Conservation (phyloP, 2,113 vertebrate genomes). For the Pleuronectes platessa region DNA sequence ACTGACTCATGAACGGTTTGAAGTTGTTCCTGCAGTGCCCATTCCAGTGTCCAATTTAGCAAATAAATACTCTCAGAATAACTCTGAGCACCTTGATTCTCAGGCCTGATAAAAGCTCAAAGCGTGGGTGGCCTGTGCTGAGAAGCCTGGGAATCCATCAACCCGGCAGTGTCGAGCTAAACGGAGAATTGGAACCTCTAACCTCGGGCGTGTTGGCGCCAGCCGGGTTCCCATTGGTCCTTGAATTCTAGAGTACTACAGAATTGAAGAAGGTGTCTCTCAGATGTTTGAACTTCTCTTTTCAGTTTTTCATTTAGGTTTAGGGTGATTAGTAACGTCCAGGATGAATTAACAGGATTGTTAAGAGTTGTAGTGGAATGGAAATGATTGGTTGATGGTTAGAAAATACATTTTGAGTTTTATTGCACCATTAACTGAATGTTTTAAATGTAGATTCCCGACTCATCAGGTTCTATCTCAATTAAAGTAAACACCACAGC, state of each 20-base stretch:
- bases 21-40: background rate
- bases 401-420: background rate
- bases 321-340: no score
- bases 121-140: slow-evolving; percentile 30
- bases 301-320: no score
- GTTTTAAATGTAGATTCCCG: no score
- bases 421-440: no score
- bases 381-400: background rate
- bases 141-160: slow-evolving; percentile 37
- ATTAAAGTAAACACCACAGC: no score
- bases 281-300: background rate
- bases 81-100: slow-evolving; percentile 15
- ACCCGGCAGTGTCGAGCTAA: slow-evolving; percentile 9
- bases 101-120: background rate
- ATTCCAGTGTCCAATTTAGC: background rate
- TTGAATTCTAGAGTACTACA: slow-evolving; percentile 11
- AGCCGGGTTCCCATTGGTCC: slow-evolving; percentile 8
- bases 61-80: slow-evolving; percentile 35
- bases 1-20: background rate
- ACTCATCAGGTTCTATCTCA: no score
- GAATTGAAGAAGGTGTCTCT: background rate
- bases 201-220: slow-evolving; percentile 5
- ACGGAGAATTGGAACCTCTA: slow-evolving; percentile 35
- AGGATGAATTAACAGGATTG: background rate
- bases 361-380: background rate